Conservation (phyloP, 1,140 invertebrate species). For the Pentalonia nigronervosa region DNA sequence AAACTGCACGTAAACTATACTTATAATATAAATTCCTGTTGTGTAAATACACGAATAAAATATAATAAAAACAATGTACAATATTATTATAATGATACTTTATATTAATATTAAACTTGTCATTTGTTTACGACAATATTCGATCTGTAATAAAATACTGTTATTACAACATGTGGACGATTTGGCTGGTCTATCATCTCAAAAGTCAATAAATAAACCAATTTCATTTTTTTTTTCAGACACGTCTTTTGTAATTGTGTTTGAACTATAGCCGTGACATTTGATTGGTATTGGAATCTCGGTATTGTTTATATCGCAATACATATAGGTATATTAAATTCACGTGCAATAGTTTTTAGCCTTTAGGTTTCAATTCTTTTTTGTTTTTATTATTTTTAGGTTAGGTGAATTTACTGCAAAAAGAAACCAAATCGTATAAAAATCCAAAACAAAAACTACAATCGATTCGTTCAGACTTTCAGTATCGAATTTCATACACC, state of each 20-base stretch:
- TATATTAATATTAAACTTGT: not conserved
- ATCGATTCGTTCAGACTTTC: not conserved
- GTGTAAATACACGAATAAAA: not conserved
- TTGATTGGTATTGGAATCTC: not conserved
- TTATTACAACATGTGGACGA: not conserved
- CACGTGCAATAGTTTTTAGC: not conserved
- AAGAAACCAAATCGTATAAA: not conserved
- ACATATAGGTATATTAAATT: not conserved
- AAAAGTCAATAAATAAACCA: not conserved
- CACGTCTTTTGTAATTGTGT: not conserved
- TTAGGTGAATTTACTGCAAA: not conserved
- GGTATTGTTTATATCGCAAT: not conserved
- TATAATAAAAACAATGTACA: not conserved
- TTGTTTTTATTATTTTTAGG: not conserved
- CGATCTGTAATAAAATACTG: not conserved
- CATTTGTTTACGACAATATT: not conserved
- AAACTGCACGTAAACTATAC: not conserved
- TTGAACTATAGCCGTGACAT: not conserved
- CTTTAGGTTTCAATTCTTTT: too few relatives aligned
- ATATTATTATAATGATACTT: too few relatives aligned
- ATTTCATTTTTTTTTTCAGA: not conserved
- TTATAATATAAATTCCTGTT: not conserved
- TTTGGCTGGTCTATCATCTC: slow-evolving; percentile 3
- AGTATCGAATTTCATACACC: not conserved
- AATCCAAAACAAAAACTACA: not conserved